phyloP scores from a whole-genome alignment of 2,113 vertebrate genomes.

The Chunga burmeisteri region DNA sequence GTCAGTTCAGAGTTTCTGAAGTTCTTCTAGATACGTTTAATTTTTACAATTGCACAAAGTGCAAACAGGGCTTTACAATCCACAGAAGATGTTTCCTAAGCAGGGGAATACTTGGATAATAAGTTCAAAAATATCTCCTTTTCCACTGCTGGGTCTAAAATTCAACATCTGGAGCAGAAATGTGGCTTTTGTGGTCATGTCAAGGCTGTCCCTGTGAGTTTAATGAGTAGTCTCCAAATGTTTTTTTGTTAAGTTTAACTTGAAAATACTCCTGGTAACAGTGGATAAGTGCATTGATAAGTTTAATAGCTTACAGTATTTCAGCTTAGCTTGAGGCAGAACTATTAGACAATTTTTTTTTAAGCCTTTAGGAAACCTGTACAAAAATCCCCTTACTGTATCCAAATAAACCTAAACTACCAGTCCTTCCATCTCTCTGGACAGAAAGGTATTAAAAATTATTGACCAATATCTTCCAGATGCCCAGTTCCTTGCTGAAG shows the following conservation, averaged over 20 bases:
- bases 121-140: background rate
- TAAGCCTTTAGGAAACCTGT: background rate
- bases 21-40: background rate
- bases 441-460: background rate
- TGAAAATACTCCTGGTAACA: background rate
- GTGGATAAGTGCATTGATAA: background rate
- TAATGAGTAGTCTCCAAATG: background rate
- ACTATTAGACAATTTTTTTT: background rate
- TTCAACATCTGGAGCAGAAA: background rate
- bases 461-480: background rate
- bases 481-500: background rate
- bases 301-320: background rate
- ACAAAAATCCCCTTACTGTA: rapidly evolving
- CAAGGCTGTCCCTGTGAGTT: background rate
- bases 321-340: background rate
- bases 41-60: background rate
- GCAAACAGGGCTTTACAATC: background rate
- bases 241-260: background rate
- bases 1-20: background rate
- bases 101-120: background rate
- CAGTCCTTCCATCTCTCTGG: background rate
- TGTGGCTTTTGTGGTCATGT: background rate
- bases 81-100: background rate
- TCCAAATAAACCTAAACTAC: background rate
- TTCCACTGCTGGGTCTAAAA: background rate